Conservation (phyloP, 2,888 invertebrate genomes). For the Suillia variegata region DNA sequence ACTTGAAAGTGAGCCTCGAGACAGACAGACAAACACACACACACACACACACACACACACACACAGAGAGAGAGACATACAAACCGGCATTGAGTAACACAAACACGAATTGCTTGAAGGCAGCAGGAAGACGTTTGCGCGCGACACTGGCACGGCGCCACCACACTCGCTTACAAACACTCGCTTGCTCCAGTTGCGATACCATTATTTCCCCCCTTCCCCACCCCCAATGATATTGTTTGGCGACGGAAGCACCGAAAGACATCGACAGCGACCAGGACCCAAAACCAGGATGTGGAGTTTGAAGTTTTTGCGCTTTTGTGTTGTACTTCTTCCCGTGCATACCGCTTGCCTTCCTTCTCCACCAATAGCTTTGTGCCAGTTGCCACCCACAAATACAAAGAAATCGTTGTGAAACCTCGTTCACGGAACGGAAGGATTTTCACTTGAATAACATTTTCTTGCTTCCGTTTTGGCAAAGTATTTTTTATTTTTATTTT, state of each 20-base stretch:
- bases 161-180: too few relatives aligned
- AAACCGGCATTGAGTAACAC: not conserved
- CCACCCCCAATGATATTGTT: conserved; percentile 5
- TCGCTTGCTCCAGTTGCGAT: too few relatives aligned
- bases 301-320: not conserved
- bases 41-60: conserved; percentile 2
- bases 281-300: too few relatives aligned
- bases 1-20: too few relatives aligned
- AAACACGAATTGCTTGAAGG: not conserved
- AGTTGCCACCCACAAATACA: too few relatives aligned
- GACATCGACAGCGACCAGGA: conserved; percentile 18
- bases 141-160: not conserved
- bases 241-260: conserved; percentile 17
- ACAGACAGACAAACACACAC: too few relatives aligned
- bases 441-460: conserved; percentile 28
- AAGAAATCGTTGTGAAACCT: too few relatives aligned
- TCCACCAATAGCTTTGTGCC: too few relatives aligned
- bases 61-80: not conserved
- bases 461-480: conserved; percentile 18
- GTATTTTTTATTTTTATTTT: too few relatives aligned
- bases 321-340: not conserved
- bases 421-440: conserved; percentile 24
- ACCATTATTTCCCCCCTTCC: too few relatives aligned
- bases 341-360: conserved; percentile 9
- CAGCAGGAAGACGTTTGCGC: not conserved